Evolutionary conservation across 2,888 invertebrate species (phyloP).

Genomic region (Rhamnusium bicolor): DNA sequence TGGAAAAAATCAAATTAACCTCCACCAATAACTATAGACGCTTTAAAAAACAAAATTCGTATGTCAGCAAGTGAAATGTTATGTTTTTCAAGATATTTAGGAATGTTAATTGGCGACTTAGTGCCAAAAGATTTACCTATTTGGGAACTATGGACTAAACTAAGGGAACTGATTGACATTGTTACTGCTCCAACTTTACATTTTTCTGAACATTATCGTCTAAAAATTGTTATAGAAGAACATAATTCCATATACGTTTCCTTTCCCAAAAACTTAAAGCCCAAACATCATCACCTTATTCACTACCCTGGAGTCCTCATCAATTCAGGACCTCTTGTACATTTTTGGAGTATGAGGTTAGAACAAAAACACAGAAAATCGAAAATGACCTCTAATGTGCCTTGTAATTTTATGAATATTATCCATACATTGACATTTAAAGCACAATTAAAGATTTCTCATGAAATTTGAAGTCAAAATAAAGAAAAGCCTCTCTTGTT

Average conservation of each 20-base stretch:
- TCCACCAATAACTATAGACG: not conserved
- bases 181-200: not conserved
- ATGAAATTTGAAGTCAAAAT: too few relatives aligned
- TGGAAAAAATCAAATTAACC: not conserved
- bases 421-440: not conserved
- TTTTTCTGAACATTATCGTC: not conserved
- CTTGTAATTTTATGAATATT: not conserved
- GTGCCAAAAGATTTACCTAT: not conserved
- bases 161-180: not conserved
- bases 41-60: not conserved
- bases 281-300: not conserved
- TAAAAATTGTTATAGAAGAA: not conserved
- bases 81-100: not conserved
- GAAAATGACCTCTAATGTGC: slow-evolving; percentile 2
- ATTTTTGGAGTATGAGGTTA: not conserved
- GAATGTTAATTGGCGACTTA: not conserved
- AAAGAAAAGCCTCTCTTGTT: too few relatives aligned
- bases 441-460: not conserved
- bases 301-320: not conserved
- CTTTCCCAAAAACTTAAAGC: not conserved
- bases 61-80: slow-evolving; percentile 11
- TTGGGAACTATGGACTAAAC: not conserved
- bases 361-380: not conserved
- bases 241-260: not conserved
- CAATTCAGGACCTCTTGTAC: not conserved